A percentile compares a stretch with the other conserved stretches of the same genome.
These are phyloP conservation scores for Euwallacea similis DNA, from an alignment of 1,140 invertebrate genomes.

Conservation along the genomic window DNA sequence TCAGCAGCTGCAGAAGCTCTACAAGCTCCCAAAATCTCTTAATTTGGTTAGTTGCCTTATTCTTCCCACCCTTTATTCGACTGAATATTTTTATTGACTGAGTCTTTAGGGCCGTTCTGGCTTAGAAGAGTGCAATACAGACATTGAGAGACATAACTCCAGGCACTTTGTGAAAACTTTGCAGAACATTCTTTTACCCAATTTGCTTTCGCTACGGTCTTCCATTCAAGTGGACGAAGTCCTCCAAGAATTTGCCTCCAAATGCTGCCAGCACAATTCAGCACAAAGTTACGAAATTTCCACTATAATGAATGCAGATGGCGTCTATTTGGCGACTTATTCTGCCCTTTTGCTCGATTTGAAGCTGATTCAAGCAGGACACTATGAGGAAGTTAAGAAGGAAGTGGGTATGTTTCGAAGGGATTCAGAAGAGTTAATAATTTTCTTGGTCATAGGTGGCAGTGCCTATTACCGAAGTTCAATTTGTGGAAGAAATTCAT, in stretches of 20 bases:
- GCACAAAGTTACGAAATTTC: constrained; percentile 61
- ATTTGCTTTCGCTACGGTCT: constrained; percentile 69
- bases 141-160: constrained; percentile 78
- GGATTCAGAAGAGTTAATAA: constrained; percentile 9
- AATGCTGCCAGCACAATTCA: constrained; percentile 83
- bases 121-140: constrained; percentile 69
- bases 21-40: constrained; percentile 67
- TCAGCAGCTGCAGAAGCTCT: constrained; percentile 60
- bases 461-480: constrained; percentile 68
- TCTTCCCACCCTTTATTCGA: neutral
- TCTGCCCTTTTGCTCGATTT: constrained; percentile 80
- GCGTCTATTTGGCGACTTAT: constrained; percentile 89
- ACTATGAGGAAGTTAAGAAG: constrained; percentile 67
- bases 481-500: constrained; percentile 89
- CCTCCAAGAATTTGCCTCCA: constrained; percentile 87
- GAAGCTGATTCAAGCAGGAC: constrained; percentile 74
- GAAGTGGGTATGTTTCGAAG: constrained; percentile 58
- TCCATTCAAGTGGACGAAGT: constrained; percentile 86
- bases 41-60: constrained; percentile 52
- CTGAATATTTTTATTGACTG: constrained; percentile 2
- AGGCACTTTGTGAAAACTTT: constrained; percentile 74
- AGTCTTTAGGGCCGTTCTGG: constrained; percentile 55
- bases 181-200: constrained; percentile 69
- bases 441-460: constrained; percentile 54
- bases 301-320: constrained; percentile 92